Evolutionary conservation across 2,888 invertebrate genomes (phyloP).

Genomic region (Aphodius sticticus): DNA sequence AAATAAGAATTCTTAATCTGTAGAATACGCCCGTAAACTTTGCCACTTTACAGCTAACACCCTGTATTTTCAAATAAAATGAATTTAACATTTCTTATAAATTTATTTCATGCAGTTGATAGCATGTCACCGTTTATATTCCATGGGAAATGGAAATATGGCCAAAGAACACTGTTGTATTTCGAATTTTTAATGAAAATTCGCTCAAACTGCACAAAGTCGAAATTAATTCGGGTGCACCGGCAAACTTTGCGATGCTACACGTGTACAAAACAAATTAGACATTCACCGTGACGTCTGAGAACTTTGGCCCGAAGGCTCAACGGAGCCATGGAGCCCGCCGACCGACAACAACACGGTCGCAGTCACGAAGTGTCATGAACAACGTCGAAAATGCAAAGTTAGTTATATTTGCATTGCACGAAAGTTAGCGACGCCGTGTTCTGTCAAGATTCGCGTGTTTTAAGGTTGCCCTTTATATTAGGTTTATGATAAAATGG

Average conservation of each 20-base stretch:
- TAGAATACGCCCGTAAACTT: no score
- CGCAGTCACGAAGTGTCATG: not conserved
- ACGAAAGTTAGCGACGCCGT: not conserved
- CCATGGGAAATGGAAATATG: not conserved
- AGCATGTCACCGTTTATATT: not conserved
- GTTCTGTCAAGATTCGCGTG: not conserved
- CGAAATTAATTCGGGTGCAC: not conserved
- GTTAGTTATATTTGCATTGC: not conserved
- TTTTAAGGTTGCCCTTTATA: no score
- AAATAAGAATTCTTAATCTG: no score
- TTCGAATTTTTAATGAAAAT: not conserved
- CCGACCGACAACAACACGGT: not conserved
- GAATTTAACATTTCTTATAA: no score
- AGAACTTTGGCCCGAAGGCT: not conserved
- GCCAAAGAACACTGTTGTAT: not conserved
- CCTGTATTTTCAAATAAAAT: no score
- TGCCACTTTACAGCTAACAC: no score
- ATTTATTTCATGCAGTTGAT: no score
- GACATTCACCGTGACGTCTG: not conserved
- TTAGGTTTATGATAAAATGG: no score
- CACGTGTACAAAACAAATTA: slow-evolving; percentile 4
- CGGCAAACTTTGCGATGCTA: not conserved
- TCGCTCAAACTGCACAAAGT: not conserved
- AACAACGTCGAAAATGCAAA: not conserved
- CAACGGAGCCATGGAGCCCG: not conserved